Base-by-base conservation (phyloP, 1,140 invertebrate species). In the Akabosia matsudoensis region DNA sequence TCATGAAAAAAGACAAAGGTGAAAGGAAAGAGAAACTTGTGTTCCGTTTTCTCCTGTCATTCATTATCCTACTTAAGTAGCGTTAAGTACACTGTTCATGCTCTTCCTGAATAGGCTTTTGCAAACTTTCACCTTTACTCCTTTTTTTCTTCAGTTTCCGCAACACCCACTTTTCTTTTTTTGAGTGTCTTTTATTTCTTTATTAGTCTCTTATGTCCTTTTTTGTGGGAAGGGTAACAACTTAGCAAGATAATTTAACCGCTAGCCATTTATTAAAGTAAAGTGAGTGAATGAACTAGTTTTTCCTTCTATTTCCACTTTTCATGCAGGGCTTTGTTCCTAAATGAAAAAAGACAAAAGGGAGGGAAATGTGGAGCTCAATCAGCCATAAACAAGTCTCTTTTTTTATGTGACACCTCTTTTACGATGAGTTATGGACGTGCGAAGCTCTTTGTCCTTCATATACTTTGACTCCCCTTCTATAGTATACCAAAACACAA, bases 391-490 rank as follows among this genome's bases (percentile, higher is more conserved):
- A 67, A 67, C 61, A 67, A 67, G 61, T 30, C 24, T 22, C 14
- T 10, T 67, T n/a, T 67, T 67, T 67, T 67, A 67, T 67, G 61
- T 67, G 61, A 67, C 61, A 67, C 61, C 30, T 67, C 61, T 67
- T 67, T 67, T 67, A 67, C 61, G 61, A 67, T 67, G 61, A 67
- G 31, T 67, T 67, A 67, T 67, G 61, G 61, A 7, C 61, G 61
- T 28, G 61, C 28, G 30, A 67, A 67, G 61, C 28, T n/a, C n/a
- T 22, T 31, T 31, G 24, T 30, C 61, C 30, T 67, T 30, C n/a
- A n/a, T n/a, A n/a, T n/a, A n/a, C n/a, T n/a, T n/a, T n/a, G n/a
- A n/a, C n/a, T n/a, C n/a, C n/a, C n/a, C n/a, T n/a, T n/a, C n/a
- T n/a, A n/a, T n/a, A n/a, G n/a, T n/a, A n/a, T n/a, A n/a, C n/a